Conservation (phyloP, 1,140 invertebrate species). For the Neuroterus valhalla region DNA sequence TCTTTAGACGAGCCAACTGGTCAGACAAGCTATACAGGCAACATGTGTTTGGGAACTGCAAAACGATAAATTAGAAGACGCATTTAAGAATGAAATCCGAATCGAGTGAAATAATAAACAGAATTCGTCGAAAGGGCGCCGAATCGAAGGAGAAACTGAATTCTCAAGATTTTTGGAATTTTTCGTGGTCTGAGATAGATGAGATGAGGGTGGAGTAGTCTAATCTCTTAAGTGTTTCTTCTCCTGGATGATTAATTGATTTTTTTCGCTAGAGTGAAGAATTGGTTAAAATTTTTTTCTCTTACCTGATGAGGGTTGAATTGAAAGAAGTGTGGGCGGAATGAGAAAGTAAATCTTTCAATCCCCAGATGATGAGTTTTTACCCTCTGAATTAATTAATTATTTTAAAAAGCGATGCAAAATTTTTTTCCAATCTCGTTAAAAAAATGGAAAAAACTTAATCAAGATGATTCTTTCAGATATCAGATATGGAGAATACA, state of each 20-base stretch:
- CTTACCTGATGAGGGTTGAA: conserved; percentile 6
- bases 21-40: not conserved
- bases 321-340: not conserved
- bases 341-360: not conserved
- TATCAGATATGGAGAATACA: conserved; percentile 1
- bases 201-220: not conserved
- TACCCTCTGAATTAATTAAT: not conserved
- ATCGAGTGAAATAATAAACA: conserved; percentile 22
- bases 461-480: not conserved
- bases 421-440: not conserved
- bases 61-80: conserved; percentile 7
- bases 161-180: not conserved
- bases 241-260: conserved; percentile 23
- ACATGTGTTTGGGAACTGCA: conserved; percentile 3
- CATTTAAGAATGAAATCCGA: conserved; percentile 1
- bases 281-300: not conserved
- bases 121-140: not conserved
- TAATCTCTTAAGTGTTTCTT: conserved; percentile 7
- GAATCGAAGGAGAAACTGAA: not conserved
- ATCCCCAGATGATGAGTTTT: not conserved
- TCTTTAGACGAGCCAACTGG: conserved; percentile 3
- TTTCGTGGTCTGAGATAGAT: not conserved
- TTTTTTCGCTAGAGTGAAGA: not conserved
- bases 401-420: not conserved
- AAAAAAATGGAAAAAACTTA: too few relatives aligned